Base-by-base conservation (phyloP, 2,113 vertebrate species). In the Passer montanus region DNA sequence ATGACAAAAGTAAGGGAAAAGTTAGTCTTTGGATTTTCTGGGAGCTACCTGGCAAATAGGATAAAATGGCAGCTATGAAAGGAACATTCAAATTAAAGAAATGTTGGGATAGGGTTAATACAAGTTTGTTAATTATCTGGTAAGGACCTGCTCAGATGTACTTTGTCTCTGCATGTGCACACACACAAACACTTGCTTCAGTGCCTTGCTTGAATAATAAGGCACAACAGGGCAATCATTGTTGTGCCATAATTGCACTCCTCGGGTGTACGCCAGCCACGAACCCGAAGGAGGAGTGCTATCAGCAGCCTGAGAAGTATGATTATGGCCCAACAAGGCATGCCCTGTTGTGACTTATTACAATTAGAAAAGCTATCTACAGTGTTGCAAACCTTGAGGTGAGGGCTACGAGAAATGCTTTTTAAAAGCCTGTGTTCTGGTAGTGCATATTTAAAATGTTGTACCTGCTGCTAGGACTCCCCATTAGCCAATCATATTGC, bases 271-370 rank as follows among this genome's bases (percentile, higher is more conserved):
- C 2, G 7, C 91, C 84, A 96, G 93, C 89, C 89, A 97, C 0
- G 52, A 94, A 93, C 94, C 87, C 3, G 1, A 95, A 94, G 87
- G 86, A 94, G 72, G 93, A 97, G 95, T 90, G 96, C 95, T 93
- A 97, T 97, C 97, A 96, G 87, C 95, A 95, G 94, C 93, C 92
- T 89, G 70, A 96, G 87, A 96, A 97, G 90, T 63, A 68, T 97
- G 95, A 97, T 97, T 97, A 97, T 96, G 93, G 94, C 87, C 96
- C 96, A 97, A 97, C 93, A 95, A 97, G 96, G 87, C 83, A 97
- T 96, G 95, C 92, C 97, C 97, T 97, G 96, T 96, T 95, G 97
- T 96, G 97, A 90, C 87, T 96, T 96, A 95, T 95, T 95, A 89
- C 90, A 95, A 97, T 97, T 97, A 97, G 86, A 78, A 91, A 97